Evolutionary conservation across 64 coral and sea anemone species (phyloP), one percentile per base, ranked within the genome.

Genomic region (Acropora yongei): DNA sequence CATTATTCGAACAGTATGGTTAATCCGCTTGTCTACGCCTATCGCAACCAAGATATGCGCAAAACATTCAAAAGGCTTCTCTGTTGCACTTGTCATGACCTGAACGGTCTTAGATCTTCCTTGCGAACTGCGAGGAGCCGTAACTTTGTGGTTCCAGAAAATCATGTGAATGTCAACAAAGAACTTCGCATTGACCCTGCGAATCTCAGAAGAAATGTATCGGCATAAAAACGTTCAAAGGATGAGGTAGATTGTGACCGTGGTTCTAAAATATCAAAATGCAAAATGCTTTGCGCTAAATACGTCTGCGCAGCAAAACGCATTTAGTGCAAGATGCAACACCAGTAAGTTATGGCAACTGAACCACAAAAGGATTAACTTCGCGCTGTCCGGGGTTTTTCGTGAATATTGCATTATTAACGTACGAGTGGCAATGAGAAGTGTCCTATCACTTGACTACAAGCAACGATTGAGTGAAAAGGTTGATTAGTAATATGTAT

Each of bases 1-100:
- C 95, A 97, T 44, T 97, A 94, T n/a, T 90, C 88, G 41, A 97
- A 97, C 88, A 97, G 95, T 48, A 87, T 93, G 30, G 89, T 97
- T 41, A 97, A 97, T 19, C 95, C 95, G 0, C 19, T 88, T 0
- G 91, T 97, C 14, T 97, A 97, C 18, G 95, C 95, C 0, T 97
- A 97, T 78, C 80, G 95, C 61, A 97, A 97, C 61, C 68, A 20
- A 8, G 92, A 91, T 48, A 97, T 97, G 95, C 49, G 95, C 14
- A 88, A 93, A n/a, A 90, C 92, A 8, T 97, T 97, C 47, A 65
- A 83, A 13, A 41, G 84, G 14, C 61, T 93, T 1, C 44, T 93
- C 6, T 75, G 69, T 72, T 6, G 65, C 2, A 3, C 3, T 46
- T 0, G 9, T 46, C 6, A n/a, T 44, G 18, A 85, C 44, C 0